Base-by-base conservation (phyloP, 2,113 vertebrate genomes). In the Rana temporaria region DNA sequence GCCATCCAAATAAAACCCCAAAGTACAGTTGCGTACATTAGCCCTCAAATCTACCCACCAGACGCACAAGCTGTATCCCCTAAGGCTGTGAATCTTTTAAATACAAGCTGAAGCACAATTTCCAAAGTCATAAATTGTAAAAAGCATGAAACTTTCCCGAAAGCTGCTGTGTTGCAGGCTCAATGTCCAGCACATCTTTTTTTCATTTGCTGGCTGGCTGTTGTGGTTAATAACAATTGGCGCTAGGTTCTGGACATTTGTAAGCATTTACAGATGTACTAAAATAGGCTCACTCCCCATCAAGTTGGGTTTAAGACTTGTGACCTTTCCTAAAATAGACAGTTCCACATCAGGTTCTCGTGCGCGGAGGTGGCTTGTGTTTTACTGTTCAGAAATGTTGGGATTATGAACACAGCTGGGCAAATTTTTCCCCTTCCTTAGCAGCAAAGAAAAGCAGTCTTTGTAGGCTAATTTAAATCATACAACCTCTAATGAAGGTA, bases 181-280 rank as follows among this genome's bases (percentile, higher is more conserved):
- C 24, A 74, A 57, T 75, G 72, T 83, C 81, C 72, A 76, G 64
- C 81, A 76, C 81, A 83, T 68, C 53, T 75, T 83, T 68, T 83
- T 52, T 76, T 76, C 53, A 83, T 83, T 83, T 76, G 42, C 63
- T 76, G 24, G 56, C 64, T 83, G 57, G 64, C 73, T 52, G 20
- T 76, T 75, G 80, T 67, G 72, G 81, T 75, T 76, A 83, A 82
- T 82, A 82, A 65, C 80, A 82, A 75, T 82, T 82, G 80, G 70
- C 30, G 38, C 30, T 67, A 42, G 16, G 22, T 83, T n/a, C 72
- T 82, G 64, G 53, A 83, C 72, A 60, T 68, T 57, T 60, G 32
- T 67, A 76, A 83, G 63, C 59, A 76, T 56, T 83, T 75, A 62
- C 71, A 83, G 72, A 76, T 83, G 72, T 68, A 57, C 81, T 32